A percentile compares a stretch with the other conserved stretches of the same genome.
Conservation (phyloP, 1,140 invertebrate genomes). For the Drosophila oshimai region DNA sequence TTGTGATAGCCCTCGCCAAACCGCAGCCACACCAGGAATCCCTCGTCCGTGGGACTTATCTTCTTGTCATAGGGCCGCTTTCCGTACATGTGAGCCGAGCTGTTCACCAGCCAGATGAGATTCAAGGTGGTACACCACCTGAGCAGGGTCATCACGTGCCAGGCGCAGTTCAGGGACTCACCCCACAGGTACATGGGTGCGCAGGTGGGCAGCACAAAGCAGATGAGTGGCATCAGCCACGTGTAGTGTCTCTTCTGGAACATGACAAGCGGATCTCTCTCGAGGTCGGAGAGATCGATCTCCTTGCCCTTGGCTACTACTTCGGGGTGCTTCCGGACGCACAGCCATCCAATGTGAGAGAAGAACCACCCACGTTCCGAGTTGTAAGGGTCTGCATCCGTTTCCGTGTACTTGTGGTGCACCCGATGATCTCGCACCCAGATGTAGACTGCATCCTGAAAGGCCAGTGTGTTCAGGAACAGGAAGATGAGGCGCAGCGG, state of each 20-base stretch:
- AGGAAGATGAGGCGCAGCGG: constrained; percentile 91
- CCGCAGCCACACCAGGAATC: constrained; percentile 85
- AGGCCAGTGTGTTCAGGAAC: constrained; percentile 91
- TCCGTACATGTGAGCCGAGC: constrained; percentile 96
- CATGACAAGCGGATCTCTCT: constrained; percentile 90
- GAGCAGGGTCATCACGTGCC: constrained; percentile 91
- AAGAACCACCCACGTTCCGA: constrained; percentile 97
- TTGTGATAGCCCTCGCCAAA: constrained; percentile 97
- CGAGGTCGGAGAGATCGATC: constrained; percentile 94
- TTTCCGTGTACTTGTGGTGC: constrained; percentile 97
- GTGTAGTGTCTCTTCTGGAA: constrained; percentile 95
- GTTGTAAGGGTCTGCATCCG: constrained; percentile 97
- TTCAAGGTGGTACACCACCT: constrained; percentile 94
- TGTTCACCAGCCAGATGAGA: constrained; percentile 97
- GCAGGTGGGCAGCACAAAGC: constrained; percentile 95
- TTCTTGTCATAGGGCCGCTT: constrained; percentile 94
- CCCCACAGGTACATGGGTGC: constrained; percentile 93
- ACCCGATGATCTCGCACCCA: constrained; percentile 96
- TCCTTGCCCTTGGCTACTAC: constrained; percentile 92
- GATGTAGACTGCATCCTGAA: constrained; percentile 95
- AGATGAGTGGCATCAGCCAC: constrained; percentile 90
- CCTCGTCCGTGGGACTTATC: constrained; percentile 90
- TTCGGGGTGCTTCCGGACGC: constrained; percentile 94
- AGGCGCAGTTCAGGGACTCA: constrained; percentile 90
- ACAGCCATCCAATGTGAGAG: constrained; percentile 96